phyloP scores from a whole-genome alignment of 2,113 vertebrate species.

The Merops nubicus region DNA sequence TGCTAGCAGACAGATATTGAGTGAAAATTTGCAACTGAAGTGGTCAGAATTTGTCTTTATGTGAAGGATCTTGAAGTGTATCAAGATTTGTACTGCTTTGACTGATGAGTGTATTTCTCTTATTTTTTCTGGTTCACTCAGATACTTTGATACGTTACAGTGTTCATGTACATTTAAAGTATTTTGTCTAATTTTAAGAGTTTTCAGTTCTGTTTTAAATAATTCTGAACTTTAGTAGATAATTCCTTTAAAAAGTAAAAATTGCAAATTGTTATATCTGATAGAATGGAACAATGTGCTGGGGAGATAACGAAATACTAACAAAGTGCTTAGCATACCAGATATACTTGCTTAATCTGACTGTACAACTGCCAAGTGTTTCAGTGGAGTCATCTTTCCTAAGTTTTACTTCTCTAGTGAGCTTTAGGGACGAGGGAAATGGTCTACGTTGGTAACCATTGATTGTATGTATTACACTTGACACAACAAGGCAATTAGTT shows the following conservation, averaged over 20 bases:
- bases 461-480: background rate
- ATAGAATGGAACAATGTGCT: background rate
- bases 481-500: background rate
- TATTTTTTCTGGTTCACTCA: background rate
- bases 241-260: background rate
- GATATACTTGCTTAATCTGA: background rate
- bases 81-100: background rate
- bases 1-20: background rate
- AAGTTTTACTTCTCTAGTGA: conserved; percentile 7
- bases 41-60: background rate
- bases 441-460: background rate
- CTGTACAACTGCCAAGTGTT: conserved; percentile 20
- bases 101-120: background rate
- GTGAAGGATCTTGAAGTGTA: background rate
- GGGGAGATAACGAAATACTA: background rate
- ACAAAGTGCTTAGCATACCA: conserved; percentile 35
- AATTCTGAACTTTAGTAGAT: background rate
- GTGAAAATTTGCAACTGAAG: background rate
- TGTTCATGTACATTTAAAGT: background rate
- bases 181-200: background rate
- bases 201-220: conserved; percentile 16
- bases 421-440: background rate
- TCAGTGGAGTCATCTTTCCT: background rate
- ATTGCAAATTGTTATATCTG: background rate
- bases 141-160: background rate